phyloP scores from a whole-genome alignment of 1,140 invertebrate species.

The Drosophila miranda region DNA sequence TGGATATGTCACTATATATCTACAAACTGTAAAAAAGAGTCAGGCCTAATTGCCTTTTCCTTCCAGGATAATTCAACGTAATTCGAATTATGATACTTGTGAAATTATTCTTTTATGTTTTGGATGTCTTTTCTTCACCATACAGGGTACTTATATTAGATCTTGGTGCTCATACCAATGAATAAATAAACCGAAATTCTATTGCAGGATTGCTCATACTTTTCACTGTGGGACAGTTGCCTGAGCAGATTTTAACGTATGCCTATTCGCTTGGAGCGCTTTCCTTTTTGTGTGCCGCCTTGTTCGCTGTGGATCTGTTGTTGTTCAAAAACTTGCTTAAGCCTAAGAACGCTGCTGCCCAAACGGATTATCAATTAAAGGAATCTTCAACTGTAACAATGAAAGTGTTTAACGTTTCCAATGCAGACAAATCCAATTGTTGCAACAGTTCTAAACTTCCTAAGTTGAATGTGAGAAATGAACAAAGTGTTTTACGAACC shows the following conservation, averaged over 20 bases:
- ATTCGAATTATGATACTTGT: conserved; percentile 43
- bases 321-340: conserved; percentile 43
- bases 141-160: conserved; percentile 40
- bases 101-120: conserved; percentile 46
- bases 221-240: conserved; percentile 45
- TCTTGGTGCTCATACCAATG: not conserved
- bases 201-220: conserved; percentile 53
- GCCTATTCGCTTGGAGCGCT: conserved; percentile 44
- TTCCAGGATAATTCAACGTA: conserved; percentile 41
- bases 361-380: conserved; percentile 39
- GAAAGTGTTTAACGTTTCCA: conserved; percentile 13
- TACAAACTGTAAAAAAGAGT: too few relatives aligned
- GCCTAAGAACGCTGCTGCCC: conserved; percentile 30
- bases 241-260: conserved; percentile 34
- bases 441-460: conserved; percentile 8
- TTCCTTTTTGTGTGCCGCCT: conserved; percentile 49
- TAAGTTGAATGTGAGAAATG: conserved; percentile 3
- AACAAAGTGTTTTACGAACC: conserved; percentile 43
- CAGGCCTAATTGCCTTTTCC: not conserved
- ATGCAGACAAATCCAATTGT: conserved; percentile 14
- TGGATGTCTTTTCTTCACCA: conserved; percentile 54
- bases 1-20: too few relatives aligned
- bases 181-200: not conserved
- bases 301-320: conserved; percentile 55
- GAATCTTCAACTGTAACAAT: conserved; percentile 6